Base-by-base conservation (phyloP, 2,797 vertebrate species). In the Megalops cyprinoides region DNA sequence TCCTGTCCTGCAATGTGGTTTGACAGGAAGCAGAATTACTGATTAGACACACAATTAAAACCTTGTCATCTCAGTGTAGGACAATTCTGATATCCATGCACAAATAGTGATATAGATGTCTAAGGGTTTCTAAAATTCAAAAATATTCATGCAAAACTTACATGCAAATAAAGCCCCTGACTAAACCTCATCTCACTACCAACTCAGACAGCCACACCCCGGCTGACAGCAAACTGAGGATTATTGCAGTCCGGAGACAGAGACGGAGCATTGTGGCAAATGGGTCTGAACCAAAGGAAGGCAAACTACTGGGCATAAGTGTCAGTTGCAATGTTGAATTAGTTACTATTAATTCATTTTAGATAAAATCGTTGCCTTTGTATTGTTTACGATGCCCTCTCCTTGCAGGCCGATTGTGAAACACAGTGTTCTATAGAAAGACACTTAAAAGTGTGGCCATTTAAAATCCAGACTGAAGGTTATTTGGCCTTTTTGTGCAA, bases 221-320 rank as follows among this genome's bases (percentile, higher is more conserved):
- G 44, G 3, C 67, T 71, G 15, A 53, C 18, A 71, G 20, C 37
- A 71, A 23, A 42, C 39, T 42, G 44, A 71, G 44, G 67, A 39
- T 71, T 44, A 67, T 71, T 5, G 18, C 67, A 23, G 67, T 62
- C 34, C 62, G n/a, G n/a, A n/a, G n/a, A n/a, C n/a, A n/a, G n/a
- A n/a, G n/a, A n/a, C n/a, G n/a, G n/a, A n/a, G n/a, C n/a, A n/a
- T n/a, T n/a, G n/a, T n/a, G n/a, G n/a, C n/a, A n/a, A n/a, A n/a
- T n/a, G n/a, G n/a, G n/a, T n/a, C n/a, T n/a, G n/a, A n/a, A n/a
- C 56, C 77, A 44, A 84, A 73, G 6, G 81, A 83, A 60, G 84
- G 74, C 15, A 7, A 15, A 28, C 44, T 28, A 49, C 25, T 18
- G 28, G 31, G n/a, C 23, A 31, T 18, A 37, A 37, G 5, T 31